Conservation (phyloP, 2,888 invertebrate genomes). For the Vesta saturnalis region DNA sequence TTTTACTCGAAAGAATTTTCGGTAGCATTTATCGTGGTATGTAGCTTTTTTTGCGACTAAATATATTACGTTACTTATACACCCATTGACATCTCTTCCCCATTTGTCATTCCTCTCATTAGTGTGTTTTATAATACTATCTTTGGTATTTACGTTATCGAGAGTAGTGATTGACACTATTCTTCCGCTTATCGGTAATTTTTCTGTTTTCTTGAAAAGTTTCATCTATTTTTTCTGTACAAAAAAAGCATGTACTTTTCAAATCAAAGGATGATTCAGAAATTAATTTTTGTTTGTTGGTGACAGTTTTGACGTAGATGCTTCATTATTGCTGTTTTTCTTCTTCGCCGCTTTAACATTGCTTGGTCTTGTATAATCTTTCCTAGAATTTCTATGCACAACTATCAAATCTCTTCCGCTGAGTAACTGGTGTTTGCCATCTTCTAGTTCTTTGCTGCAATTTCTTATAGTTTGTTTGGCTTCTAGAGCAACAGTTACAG, state of each 20-base stretch:
- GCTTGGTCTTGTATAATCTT: not conserved
- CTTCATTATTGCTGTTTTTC: too few relatives aligned
- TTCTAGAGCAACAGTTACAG: not conserved
- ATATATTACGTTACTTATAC: not conserved
- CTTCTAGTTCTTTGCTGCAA: not conserved
- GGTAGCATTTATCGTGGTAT: not conserved
- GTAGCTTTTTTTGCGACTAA: not conserved
- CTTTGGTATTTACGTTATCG: too few relatives aligned
- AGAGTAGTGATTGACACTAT: too few relatives aligned
- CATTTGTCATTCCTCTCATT: not conserved
- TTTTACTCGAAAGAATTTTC: not conserved
- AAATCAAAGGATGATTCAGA: too few relatives aligned
- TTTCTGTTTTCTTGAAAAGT: too few relatives aligned
- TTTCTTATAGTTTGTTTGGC: conserved; percentile 4
- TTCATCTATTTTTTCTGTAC: too few relatives aligned
- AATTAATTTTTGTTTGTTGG: too few relatives aligned
- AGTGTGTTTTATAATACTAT: too few relatives aligned
- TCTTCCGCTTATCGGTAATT: too few relatives aligned
- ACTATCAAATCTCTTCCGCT: not conserved
- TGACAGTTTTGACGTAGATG: too few relatives aligned
- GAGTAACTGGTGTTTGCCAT: not conserved
- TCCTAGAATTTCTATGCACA: not conserved
- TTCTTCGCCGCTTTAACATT: not conserved
- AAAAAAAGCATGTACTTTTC: too few relatives aligned
- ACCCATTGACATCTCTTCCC: not conserved